Conservation (phyloP, 2,797 vertebrate genomes). For the Lepilemur ruficaudatus region DNA sequence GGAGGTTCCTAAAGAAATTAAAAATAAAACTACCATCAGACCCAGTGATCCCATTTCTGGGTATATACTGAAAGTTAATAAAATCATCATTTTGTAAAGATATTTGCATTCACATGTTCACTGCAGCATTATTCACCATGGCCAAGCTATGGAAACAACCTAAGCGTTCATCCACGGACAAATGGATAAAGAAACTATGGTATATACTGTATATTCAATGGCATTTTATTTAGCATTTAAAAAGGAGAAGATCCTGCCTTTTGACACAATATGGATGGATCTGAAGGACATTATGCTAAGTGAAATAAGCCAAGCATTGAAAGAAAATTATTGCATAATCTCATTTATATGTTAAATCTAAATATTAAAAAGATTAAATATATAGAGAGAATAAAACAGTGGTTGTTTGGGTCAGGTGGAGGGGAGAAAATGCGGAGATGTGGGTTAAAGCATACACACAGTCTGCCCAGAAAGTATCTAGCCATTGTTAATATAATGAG, state of each 20-base stretch:
- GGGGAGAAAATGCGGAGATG: not conserved
- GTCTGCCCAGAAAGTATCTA: too few species aligned
- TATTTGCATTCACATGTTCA: not conserved
- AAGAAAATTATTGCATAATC: not conserved
- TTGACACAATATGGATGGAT: not conserved
- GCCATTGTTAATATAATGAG: too few species aligned
- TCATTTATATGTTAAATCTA: not conserved
- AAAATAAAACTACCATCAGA: not conserved
- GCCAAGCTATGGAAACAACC: not conserved
- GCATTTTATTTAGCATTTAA: not conserved
- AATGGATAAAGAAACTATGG: not conserved
- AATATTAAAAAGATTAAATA: not conserved
- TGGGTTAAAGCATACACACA: not conserved
- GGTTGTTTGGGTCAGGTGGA: not conserved
- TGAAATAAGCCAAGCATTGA: not conserved
- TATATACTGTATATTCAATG: not conserved
- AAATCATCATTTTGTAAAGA: not conserved
- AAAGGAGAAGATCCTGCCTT: not conserved
- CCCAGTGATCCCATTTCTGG: not conserved
- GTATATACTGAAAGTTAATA: not conserved
- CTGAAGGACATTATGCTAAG: not conserved
- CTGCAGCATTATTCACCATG: not conserved
- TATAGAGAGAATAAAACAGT: not conserved
- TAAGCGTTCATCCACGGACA: not conserved
- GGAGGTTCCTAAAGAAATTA: not conserved